Base-by-base conservation (phyloP, 2,113 vertebrate genomes). In the Isichthys henryi region DNA sequence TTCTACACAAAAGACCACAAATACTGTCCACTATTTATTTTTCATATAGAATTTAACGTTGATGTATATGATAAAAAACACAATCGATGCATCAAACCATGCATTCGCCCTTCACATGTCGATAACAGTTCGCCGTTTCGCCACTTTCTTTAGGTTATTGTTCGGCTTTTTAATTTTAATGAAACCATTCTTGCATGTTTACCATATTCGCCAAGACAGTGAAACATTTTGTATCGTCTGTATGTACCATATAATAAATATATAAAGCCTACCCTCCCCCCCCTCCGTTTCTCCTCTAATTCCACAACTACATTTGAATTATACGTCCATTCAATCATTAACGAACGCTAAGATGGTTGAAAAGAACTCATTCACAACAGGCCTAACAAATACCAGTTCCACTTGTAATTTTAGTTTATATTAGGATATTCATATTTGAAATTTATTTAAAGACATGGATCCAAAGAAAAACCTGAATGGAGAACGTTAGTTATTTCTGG, bases 401-500 rank as follows among this genome's bases (percentile, higher is more conserved):
- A 80, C 48, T 80, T 66, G 13, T 53, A 86, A 66, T 86, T 70
- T 86, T 84, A 45, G 83, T 49, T 70, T 35, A 56, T 50, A 86
- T 56, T 66, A 19, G 53, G 43, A 45, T 70, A 86, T 86, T 86
- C 89, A 86, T 48, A 86, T 84, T 43, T 70, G 77, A 58, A 48
- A 74, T 89, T 49, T 86, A 66, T 90, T 52, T 87, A 50, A 74
- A 77, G 58, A 74, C 6, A 86, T 62, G 83, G 83, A 86, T 66
- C 8, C 39, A 52, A 86, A 70, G 77, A 88, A 90, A 89, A 87
- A 86, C 31, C 58, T 15, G 83, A 91, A 91, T 84, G 74, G 74
- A 84, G 84, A 89, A 21, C 31, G 87, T 56, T 48, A 43, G 39
- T 89, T 89, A 77, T 91, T 91, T 90, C 48, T 88, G 56, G 31